Evolutionary conservation across 2,113 vertebrate genomes (phyloP).

Genomic region (Neomonachus schauinslandi): DNA sequence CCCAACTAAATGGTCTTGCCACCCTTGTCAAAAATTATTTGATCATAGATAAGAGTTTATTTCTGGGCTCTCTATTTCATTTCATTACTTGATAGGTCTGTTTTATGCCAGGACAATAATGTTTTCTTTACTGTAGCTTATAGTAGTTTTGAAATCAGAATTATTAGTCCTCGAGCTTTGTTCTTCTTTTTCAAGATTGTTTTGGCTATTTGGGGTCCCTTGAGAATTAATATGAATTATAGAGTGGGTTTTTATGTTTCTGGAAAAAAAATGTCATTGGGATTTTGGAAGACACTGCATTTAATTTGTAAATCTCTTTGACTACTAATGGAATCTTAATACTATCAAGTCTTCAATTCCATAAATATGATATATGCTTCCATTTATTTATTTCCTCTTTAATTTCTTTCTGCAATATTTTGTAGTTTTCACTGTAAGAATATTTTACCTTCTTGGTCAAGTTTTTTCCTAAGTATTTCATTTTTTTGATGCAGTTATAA

Average conservation of each 20-base stretch:
- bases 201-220: background rate
- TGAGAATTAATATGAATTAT: background rate
- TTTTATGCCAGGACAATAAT: background rate
- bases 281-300: background rate
- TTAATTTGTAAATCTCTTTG: background rate
- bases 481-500: background rate
- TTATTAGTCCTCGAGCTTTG: background rate
- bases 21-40: background rate
- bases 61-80: background rate
- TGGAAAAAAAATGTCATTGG: background rate
- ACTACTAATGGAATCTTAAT: background rate
- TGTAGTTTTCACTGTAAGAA: background rate
- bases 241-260: background rate
- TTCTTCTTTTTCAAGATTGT: background rate
- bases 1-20: background rate
- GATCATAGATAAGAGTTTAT: background rate
- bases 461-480: background rate
- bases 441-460: background rate
- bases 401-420: background rate
- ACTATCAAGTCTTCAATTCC: background rate
- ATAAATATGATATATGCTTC: background rate
- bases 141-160: background rate
- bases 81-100: background rate
- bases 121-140: background rate
- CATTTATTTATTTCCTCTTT: background rate